These are phyloP conservation scores for Drosophila littoralis DNA, from an alignment of 1,140 invertebrate genomes.

Conservation along the genomic window DNA sequence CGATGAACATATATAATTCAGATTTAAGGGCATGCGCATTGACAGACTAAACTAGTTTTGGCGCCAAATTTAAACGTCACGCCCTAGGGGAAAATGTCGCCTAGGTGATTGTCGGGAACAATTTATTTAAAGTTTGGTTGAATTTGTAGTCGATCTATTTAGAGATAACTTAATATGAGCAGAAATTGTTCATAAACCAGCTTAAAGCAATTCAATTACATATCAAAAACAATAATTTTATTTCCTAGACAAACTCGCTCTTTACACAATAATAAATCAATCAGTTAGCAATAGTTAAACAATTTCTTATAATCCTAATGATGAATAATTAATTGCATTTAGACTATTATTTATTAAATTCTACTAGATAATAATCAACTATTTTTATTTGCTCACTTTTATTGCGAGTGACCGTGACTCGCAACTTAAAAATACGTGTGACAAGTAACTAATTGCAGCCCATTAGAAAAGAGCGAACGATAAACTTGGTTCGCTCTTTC, in stretches of 20 bases:
- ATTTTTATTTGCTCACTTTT: too few species aligned
- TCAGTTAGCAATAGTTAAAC: not conserved
- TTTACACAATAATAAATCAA: not conserved
- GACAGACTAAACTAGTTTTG: not conserved
- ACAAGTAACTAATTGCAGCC: not conserved
- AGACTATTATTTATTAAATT: too few species aligned
- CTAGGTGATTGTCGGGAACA: too few species aligned
- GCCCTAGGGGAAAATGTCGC: too few species aligned
- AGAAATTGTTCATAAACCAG: too few species aligned
- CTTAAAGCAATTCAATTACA: not conserved
- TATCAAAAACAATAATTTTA: not conserved
- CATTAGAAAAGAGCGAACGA: not conserved
- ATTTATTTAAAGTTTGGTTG: not conserved
- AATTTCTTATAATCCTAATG: too few species aligned
- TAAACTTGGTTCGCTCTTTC: slow-evolving; percentile 1
- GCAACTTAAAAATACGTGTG: slow-evolving; percentile 9
- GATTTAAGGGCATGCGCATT: slow-evolving; percentile 37
- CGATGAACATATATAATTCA: not conserved
- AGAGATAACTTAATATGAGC: too few species aligned
- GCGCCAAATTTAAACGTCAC: slow-evolving; percentile 1
- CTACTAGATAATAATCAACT: too few species aligned
- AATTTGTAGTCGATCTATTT: not conserved
- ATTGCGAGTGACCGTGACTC: too few species aligned
- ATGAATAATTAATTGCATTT: too few species aligned
- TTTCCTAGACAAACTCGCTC: not conserved